A percentile compares a stretch with the other conserved stretches of the same genome.
These are phyloP conservation scores for Idaea biselata DNA, from an alignment of 2,888 invertebrate genomes.

Conservation along the genomic window DNA sequence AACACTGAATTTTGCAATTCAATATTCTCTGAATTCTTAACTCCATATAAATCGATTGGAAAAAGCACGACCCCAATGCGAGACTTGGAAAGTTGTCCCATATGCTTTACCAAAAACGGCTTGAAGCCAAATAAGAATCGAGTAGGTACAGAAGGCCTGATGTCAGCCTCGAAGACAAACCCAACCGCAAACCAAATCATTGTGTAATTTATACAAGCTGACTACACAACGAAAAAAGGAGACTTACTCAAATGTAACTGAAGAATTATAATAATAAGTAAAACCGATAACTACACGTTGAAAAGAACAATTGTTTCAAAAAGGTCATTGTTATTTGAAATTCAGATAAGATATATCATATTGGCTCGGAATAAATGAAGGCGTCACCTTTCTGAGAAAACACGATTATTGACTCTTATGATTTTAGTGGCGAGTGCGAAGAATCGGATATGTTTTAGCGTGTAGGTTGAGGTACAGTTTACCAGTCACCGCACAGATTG, in stretches of 20 bases:
- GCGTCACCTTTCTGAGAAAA: constrained; percentile 26
- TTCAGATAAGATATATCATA: constrained; percentile 39
- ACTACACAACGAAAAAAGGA: constrained; percentile 6
- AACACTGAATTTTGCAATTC: background rate
- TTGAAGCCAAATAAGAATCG: constrained; percentile 36
- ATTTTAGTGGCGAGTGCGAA: constrained; percentile 33
- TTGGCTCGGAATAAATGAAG: constrained; percentile 25
- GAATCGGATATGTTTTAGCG: constrained; percentile 47
- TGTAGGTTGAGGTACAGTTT: constrained; percentile 58
- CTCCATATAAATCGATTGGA: constrained; percentile 35
- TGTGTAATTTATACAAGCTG: constrained; percentile 29
- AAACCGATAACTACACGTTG: constrained; percentile 11
- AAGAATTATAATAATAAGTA: constrained; percentile 8
- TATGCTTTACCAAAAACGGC: constrained; percentile 50
- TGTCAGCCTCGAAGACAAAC: constrained; percentile 19
- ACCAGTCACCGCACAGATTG: constrained; percentile 53
- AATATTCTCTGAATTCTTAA: constrained; percentile 28
- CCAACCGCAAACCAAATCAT: constrained; percentile 26
- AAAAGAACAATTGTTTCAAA: constrained; percentile 24
- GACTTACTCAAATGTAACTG: constrained; percentile 15
- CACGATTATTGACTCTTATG: constrained; percentile 18
- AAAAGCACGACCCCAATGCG: constrained; percentile 52
- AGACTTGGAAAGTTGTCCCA: constrained; percentile 59
- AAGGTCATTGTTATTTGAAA: constrained; percentile 43
- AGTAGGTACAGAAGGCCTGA: constrained; percentile 28